Evolutionary conservation across 2,797 vertebrate species (phyloP), one percentile per base, ranked within the genome.

Genomic region (Gila robusta): DNA sequence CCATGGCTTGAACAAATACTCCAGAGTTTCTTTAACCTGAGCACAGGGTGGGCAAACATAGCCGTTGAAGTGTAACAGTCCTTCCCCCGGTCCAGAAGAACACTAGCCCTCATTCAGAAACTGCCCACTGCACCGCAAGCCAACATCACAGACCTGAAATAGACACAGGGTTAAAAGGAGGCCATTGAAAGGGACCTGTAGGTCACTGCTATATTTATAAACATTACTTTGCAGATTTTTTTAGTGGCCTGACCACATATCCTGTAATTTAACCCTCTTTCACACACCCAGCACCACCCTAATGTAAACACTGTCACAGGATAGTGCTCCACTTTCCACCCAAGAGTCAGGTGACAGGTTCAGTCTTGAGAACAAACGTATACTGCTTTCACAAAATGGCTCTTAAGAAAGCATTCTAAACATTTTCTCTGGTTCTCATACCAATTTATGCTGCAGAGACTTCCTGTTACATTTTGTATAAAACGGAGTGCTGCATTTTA

Each of bases 201-300:
- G 90, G 90, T 92, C 91, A 91, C 83, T 79, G 83, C 90, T 92
- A 91, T 91, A 91, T 92, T 92, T 91, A 91, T 86, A 87, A 89
- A 89, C 89, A 91, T 92, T 87, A 91, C 88, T 87, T 87, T 70
- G 89, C 91, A 90, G 86, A 86, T 90, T 89, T 89, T 11, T 91
- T 88, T 88, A 88, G 88, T 86, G 87, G 87, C 87, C 88, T 86
- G 82, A 88, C 89, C 89, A 84, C 89, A 90, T 89, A 89, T 91
- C 87, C 89, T 90, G 88, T 88, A 88, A 92, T 89, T 90, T 87
- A 81, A 86, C 77, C 87, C 86, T 85, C 64, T 73, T 74, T 72
- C 69, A 80, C 83, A 83, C 84, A 83, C 80, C 83, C 84, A 81
- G 84, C 78, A 74, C 78, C 83, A 88, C 88, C 83, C 86, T 84